Conservation (phyloP, 2,113 vertebrate species). For the Todiramphus saurophagus region DNA sequence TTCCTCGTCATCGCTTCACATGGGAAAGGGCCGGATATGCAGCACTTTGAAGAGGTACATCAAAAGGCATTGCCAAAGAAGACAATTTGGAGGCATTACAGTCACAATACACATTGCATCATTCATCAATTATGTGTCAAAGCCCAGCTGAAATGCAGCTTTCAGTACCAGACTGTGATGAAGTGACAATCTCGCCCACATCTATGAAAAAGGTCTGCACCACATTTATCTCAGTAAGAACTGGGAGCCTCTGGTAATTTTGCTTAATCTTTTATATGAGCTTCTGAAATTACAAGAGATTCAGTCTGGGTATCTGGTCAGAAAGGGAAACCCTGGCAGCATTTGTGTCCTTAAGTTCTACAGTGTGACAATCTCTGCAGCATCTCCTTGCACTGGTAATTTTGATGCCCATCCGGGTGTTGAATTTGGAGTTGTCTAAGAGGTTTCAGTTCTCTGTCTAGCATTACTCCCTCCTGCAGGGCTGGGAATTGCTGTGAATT, state of each 20-base stretch:
- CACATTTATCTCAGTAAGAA: neutral
- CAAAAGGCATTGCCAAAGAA: slow-evolving; percentile 19
- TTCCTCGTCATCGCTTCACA: neutral
- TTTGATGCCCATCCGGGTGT: neutral
- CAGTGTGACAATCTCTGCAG: neutral
- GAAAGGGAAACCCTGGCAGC: neutral
- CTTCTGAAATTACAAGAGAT: slow-evolving; percentile 38
- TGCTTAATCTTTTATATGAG: neutral
- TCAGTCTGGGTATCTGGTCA: neutral
- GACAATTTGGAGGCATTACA: neutral
- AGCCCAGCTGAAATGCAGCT: neutral
- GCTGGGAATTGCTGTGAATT: neutral
- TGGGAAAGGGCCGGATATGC: neutral
- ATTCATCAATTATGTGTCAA: neutral
- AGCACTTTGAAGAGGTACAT: neutral
- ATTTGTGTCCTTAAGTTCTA: neutral
- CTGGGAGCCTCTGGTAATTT: neutral
- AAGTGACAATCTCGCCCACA: slow-evolving; percentile 31
- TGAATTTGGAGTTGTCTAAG: neutral
- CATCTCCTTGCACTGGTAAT: neutral
- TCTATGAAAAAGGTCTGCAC: neutral
- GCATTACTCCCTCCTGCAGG: neutral
- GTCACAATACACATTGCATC: neutral
- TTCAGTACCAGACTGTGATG: neutral
- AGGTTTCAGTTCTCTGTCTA: neutral